Evolutionary conservation across 2,797 vertebrate species (phyloP).

Genomic region (Tokudaia muenninki): DNA sequence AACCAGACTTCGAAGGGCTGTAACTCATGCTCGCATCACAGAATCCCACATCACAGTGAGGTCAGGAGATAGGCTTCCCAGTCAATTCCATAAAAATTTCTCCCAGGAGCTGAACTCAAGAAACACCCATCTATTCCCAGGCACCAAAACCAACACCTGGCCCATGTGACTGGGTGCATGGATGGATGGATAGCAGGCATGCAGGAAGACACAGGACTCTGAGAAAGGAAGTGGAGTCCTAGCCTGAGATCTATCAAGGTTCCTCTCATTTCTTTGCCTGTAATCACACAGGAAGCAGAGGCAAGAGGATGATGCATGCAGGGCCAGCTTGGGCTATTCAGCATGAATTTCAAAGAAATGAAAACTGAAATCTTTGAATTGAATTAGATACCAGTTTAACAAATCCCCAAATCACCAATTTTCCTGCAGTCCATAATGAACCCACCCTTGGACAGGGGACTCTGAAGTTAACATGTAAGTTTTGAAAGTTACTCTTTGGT

Average conservation of each 20-base stretch:
- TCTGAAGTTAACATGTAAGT: background rate
- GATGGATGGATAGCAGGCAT: background rate
- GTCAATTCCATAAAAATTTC: conserved; percentile 16
- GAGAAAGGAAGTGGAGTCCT: background rate
- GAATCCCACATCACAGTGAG: background rate
- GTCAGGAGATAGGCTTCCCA: conserved; percentile 15
- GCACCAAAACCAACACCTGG: background rate
- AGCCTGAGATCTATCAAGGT: background rate
- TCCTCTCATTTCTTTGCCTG: background rate
- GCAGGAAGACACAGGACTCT: background rate
- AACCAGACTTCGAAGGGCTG: conserved; percentile 59
- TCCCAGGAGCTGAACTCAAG: conserved; percentile 18
- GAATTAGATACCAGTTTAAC: background rate
- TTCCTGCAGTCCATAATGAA: background rate
- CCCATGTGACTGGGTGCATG: background rate
- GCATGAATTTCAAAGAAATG: background rate
- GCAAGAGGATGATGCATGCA: background rate
- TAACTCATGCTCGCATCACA: conserved; percentile 62
- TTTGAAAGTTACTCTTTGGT: conserved; percentile 54
- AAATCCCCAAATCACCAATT: conserved; percentile 40
- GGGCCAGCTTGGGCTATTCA: background rate
- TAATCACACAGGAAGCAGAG: background rate
- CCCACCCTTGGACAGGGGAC: background rate
- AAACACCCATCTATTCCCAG: background rate
- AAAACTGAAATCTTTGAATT: background rate